Percentiles rank a stretch among this genome's conserved stretches.
Evolutionary conservation across 2,797 vertebrate genomes (phyloP).

Genomic region (Agapornis canus): DNA sequence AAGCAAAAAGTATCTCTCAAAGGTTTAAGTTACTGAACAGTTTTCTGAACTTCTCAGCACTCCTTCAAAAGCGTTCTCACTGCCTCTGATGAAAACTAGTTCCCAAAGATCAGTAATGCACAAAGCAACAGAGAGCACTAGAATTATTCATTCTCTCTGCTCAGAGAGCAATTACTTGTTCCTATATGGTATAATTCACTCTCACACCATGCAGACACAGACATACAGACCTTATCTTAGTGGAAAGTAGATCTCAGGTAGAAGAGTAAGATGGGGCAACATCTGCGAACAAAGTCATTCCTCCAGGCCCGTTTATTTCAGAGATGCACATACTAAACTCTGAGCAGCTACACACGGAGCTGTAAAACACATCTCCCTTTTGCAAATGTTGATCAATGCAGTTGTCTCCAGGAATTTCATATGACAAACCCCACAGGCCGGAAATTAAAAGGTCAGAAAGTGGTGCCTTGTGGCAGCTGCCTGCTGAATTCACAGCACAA

Average conservation of each 20-base stretch:
- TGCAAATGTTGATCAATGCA: rapidly evolving
- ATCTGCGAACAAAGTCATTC: not conserved
- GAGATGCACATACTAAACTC: not conserved
- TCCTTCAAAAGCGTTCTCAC: not conserved
- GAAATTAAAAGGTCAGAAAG: not conserved
- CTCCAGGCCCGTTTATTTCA: not conserved
- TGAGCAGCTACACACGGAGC: not conserved
- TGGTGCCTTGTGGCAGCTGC: not conserved
- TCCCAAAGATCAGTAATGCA: not conserved
- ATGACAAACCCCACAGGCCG: not conserved
- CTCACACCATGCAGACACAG: not conserved
- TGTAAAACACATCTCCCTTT: not conserved
- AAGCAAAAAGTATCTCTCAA: not conserved
- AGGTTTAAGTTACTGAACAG: not conserved
- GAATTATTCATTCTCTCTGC: not conserved
- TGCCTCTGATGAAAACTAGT: not conserved
- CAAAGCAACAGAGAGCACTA: not conserved
- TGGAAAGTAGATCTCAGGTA: not conserved
- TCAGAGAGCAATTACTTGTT: not conserved
- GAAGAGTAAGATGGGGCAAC: not conserved
- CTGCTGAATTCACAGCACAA: not conserved
- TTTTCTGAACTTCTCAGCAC: not conserved
- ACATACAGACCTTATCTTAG: not conserved
- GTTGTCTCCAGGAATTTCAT: not conserved
- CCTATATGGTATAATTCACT: not conserved